Conservation (phyloP, 2,113 vertebrate genomes). For the Zosterops japonicus region DNA sequence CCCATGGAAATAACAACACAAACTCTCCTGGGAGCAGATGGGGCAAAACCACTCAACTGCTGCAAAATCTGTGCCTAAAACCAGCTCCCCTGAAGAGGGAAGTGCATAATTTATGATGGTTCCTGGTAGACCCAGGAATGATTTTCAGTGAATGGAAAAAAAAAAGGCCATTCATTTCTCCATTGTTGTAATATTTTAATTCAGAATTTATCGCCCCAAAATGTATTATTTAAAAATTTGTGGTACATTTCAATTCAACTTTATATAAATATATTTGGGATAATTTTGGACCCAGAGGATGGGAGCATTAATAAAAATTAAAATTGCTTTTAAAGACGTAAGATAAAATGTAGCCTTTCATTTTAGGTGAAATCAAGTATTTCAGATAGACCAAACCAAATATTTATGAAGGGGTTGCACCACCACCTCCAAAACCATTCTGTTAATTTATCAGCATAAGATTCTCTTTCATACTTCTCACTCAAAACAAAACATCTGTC, state of each 20-base stretch:
- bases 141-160: not conserved
- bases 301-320: not conserved
- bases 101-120: not conserved
- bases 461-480: not conserved
- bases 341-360: not conserved
- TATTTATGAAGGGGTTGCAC: not conserved
- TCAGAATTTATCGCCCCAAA: rapidly evolving
- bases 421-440: not conserved
- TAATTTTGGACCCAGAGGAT: not conserved
- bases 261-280: not conserved
- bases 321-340: not conserved
- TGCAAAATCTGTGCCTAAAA: not conserved
- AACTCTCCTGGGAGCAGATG: not conserved
- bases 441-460: not conserved
- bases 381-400: not conserved
- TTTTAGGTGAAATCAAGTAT: not conserved
- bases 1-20: not conserved
- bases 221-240: not conserved
- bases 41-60: not conserved
- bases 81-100: not conserved
- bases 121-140: not conserved
- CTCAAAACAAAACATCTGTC: not conserved
- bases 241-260: not conserved
- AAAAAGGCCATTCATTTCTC: not conserved
- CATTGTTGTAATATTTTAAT: not conserved